Percentiles rank a stretch among this genome's conserved stretches.
Conservation (phyloP, 1,140 invertebrate genomes). For the Rhagoletis pomonella region DNA sequence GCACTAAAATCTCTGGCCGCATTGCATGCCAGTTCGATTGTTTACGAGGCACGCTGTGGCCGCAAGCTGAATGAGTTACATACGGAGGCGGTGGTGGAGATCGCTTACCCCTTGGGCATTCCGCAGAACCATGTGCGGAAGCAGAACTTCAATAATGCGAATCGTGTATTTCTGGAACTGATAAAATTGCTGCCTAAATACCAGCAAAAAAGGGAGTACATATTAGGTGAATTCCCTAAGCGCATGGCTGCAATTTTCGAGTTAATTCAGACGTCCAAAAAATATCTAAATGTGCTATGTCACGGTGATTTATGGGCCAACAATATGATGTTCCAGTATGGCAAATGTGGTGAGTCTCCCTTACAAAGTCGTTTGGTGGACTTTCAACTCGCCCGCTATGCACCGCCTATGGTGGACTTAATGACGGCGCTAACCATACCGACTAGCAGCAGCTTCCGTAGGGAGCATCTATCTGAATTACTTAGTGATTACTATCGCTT, state of each 20-base stretch:
- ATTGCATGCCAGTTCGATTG: slow-evolving; percentile 76
- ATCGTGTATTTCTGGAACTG: slow-evolving; percentile 74
- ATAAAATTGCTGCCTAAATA: slow-evolving; percentile 73
- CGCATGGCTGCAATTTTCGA: slow-evolving; percentile 74
- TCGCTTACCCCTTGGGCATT: slow-evolving; percentile 72
- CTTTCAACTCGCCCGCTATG: slow-evolving; percentile 79
- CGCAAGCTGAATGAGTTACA: slow-evolving; percentile 73
- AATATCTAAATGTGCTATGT: slow-evolving; percentile 76
- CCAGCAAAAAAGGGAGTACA: slow-evolving; percentile 65
- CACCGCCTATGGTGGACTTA: slow-evolving; percentile 76
- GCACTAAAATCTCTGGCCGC: slow-evolving; percentile 76
- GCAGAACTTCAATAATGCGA: slow-evolving; percentile 74
- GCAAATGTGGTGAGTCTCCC: slow-evolving; percentile 67
- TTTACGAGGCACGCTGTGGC: slow-evolving; percentile 75
- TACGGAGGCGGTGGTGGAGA: slow-evolving; percentile 75
- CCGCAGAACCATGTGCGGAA: slow-evolving; percentile 67
- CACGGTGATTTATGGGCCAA: slow-evolving; percentile 80
- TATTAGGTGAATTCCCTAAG: slow-evolving; percentile 66
- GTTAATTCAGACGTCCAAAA: slow-evolving; percentile 74
- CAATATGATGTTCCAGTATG: slow-evolving; percentile 79
- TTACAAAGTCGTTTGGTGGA: slow-evolving; percentile 77
- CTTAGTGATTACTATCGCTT: slow-evolving; percentile 75
- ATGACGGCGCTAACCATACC: slow-evolving; percentile 76
- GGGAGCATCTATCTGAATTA: slow-evolving; percentile 73
- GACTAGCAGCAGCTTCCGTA: slow-evolving; percentile 73